Evolutionary conservation across 1,140 invertebrate genomes (phyloP).

Genomic region (Psilanteris sp.): DNA sequence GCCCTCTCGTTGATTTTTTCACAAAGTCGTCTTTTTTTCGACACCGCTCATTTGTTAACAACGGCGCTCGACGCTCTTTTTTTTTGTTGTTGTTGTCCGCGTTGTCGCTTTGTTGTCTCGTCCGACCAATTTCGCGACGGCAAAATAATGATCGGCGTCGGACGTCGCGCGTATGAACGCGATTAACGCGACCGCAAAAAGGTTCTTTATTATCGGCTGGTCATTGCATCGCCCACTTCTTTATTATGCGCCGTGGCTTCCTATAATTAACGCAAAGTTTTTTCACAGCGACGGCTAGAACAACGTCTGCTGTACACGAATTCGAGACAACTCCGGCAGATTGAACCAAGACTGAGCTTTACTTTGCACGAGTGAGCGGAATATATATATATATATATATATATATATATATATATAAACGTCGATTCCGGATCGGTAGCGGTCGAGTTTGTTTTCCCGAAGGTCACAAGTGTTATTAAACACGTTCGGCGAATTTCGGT

Average conservation of each 20-base stretch:
- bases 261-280: slow-evolving; percentile 45
- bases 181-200: slow-evolving; percentile 44
- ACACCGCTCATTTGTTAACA: slow-evolving; percentile 12
- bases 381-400: no score
- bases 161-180: slow-evolving; percentile 18
- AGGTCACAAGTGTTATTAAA: no score
- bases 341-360: no score
- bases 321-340: no score
- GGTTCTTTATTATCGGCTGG: slow-evolving; percentile 33
- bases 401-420: no score
- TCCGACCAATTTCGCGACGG: slow-evolving; percentile 17
- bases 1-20: slow-evolving; percentile 10
- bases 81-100: slow-evolving; percentile 19
- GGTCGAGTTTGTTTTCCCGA: no score
- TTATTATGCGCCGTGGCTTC: slow-evolving; percentile 22
- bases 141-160: slow-evolving; percentile 28
- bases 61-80: neutral
- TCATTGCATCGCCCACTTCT: slow-evolving; percentile 45
- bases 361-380: no score
- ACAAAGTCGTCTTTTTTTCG: slow-evolving; percentile 17
- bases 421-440: no score
- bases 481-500: no score
- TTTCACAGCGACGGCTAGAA: neutral
- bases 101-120: slow-evolving; percentile 22
- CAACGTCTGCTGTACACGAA: neutral